phyloP scores from a whole-genome alignment of 2,113 vertebrate species.

The Callorhinus ursinus region DNA sequence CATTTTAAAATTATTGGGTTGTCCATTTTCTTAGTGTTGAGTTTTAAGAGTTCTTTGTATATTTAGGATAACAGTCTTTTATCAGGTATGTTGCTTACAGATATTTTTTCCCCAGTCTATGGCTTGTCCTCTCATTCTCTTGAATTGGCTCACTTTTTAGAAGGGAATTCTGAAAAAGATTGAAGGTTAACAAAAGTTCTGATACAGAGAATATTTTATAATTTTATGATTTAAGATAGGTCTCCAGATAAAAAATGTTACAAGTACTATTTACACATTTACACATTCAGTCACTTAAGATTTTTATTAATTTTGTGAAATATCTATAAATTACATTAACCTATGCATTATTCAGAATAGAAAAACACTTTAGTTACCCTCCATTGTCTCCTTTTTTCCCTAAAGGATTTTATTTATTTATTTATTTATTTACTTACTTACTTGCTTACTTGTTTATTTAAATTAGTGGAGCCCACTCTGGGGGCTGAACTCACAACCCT shows the following conservation, averaged over 20 bases:
- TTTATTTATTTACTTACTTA: too few relatives aligned
- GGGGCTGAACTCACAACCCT: too few relatives aligned
- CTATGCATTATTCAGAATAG: not conserved
- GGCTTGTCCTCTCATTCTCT: not conserved
- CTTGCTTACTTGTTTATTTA: too few relatives aligned
- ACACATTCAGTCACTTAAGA: not conserved
- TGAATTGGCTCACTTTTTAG: not conserved
- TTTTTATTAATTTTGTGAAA: not conserved
- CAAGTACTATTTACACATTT: not conserved
- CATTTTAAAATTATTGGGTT: not conserved
- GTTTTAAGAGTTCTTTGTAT: not conserved
- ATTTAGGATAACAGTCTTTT: not conserved
- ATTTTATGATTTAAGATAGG: not conserved
- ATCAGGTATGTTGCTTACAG: not conserved
- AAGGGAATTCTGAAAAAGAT: not conserved
- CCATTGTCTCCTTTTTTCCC: not conserved
- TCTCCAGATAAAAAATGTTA: not conserved
- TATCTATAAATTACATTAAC: not conserved
- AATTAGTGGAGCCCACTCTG: too few relatives aligned
- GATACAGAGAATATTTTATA: not conserved
- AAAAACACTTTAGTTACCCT: not conserved
- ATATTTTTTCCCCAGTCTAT: not conserved
- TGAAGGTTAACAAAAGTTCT: not conserved
- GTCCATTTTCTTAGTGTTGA: not conserved
- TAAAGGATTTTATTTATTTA: too few relatives aligned